Evolutionary conservation across 1,140 invertebrate genomes (phyloP).

Genomic region (Caerostris extrusa): DNA sequence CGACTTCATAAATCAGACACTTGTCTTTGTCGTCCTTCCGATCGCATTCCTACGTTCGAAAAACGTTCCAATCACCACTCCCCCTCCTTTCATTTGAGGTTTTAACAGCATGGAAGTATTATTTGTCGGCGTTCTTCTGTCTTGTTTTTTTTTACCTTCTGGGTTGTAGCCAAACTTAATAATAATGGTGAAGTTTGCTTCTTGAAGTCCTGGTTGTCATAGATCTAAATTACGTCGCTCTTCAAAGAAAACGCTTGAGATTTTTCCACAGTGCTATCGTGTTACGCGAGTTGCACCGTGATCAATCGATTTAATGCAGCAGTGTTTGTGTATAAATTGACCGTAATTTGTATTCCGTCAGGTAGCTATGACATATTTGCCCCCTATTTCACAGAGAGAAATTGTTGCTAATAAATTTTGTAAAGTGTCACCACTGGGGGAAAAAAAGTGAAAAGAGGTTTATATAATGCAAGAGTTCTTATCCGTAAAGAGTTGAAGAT

Average conservation of each 20-base stretch:
- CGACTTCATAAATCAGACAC: constrained; percentile 71
- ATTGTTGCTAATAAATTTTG: background rate
- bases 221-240: constrained; percentile 25
- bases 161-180: background rate
- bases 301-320: constrained; percentile 7
- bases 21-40: constrained; percentile 68
- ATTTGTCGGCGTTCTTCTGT: background rate
- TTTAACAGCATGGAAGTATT: background rate
- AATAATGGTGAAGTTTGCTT: constrained; percentile 21
- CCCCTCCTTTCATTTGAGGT: background rate
- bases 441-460: background rate
- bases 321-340: constrained; percentile 3
- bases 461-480: too few relatives aligned
- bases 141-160: constrained; percentile 24
- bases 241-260: background rate
- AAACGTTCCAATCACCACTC: background rate
- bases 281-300: background rate
- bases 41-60: constrained; percentile 60
- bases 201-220: constrained; percentile 13
- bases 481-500: too few relatives aligned
- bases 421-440: background rate
- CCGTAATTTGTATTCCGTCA: background rate
- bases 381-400: background rate
- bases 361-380: background rate
- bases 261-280: background rate